Percentiles rank a stretch among this genome's conserved stretches.
phyloP scores from a whole-genome alignment of 2,888 invertebrate species.

The Eristalis arbustorum region DNA sequence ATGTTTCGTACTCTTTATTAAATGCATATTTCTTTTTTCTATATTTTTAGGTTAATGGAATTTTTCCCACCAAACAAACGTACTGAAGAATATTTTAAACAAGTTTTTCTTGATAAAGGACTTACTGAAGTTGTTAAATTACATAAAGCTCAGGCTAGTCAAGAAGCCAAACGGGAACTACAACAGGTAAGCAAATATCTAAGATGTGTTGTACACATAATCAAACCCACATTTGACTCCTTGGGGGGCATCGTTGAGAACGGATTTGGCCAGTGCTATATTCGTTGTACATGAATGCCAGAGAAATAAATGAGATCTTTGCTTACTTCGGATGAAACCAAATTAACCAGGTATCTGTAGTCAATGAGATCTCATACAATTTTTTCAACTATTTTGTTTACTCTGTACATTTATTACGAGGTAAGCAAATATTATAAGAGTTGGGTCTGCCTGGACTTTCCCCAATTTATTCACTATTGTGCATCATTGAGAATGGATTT shows the following conservation, averaged over 20 bases:
- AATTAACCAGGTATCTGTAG: slow-evolving; percentile 32
- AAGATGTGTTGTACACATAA: neutral
- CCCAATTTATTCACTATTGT: too few species aligned
- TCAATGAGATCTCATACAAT: slow-evolving; percentile 53
- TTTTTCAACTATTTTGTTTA: neutral
- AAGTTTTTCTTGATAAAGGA: slow-evolving; percentile 89
- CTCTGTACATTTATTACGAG: neutral
- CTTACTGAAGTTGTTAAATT: slow-evolving; percentile 90
- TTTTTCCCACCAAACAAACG: slow-evolving; percentile 97
- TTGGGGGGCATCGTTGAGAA: slow-evolving; percentile 20
- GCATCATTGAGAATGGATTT: neutral
- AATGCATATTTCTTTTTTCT: slow-evolving; percentile 17
- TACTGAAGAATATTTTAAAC: slow-evolving; percentile 92
- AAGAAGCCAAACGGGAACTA: slow-evolving; percentile 90
- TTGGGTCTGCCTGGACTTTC: too few species aligned
- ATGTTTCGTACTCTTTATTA: neutral
- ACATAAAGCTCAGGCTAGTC: slow-evolving; percentile 91
- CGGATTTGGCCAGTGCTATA: slow-evolving; percentile 17
- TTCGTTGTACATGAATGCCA: slow-evolving; percentile 53
- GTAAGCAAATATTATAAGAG: too few species aligned
- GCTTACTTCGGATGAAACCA: slow-evolving; percentile 44
- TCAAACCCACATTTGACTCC: neutral
- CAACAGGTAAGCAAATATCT: slow-evolving; percentile 79
- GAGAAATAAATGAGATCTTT: slow-evolving; percentile 42
- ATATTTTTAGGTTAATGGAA: slow-evolving; percentile 87